Percentiles rank a stretch among this genome's conserved stretches.
These are phyloP conservation scores for Dendrocincla fuliginosa DNA, from an alignment of 2,797 vertebrate genomes.

Conservation along the genomic window DNA sequence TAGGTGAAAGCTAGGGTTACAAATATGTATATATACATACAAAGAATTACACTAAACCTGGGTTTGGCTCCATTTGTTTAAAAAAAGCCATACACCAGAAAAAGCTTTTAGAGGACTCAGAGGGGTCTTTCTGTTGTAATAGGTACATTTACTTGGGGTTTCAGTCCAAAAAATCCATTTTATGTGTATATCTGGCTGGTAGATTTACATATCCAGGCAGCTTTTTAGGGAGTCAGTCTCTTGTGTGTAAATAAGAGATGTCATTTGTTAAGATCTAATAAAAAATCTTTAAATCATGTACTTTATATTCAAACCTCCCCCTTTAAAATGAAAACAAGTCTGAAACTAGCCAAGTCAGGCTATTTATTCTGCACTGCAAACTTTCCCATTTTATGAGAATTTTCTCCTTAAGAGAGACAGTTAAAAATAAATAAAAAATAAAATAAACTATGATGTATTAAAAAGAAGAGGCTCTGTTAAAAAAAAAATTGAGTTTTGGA, in stretches of 20 bases:
- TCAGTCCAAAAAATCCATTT: constrained; percentile 51
- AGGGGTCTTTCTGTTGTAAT: constrained; percentile 50
- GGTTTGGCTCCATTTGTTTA: constrained; percentile 34
- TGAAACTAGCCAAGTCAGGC: constrained; percentile 3
- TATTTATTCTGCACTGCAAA: constrained; percentile 31
- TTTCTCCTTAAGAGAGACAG: neutral
- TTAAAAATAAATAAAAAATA: constrained; percentile 2
- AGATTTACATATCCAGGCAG: constrained; percentile 60
- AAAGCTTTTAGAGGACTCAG: constrained; percentile 60
- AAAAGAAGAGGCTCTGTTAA: neutral
- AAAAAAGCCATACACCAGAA: constrained; percentile 38
- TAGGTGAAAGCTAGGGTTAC: neutral
- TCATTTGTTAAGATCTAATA: constrained; percentile 62
- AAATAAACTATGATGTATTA: neutral
- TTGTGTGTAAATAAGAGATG: constrained; percentile 60
- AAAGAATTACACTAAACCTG: constrained; percentile 38
- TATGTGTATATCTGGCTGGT: constrained; percentile 30
- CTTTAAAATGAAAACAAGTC: constrained; percentile 42
- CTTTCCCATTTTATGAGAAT: neutral
- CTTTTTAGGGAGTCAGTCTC: constrained; percentile 57
- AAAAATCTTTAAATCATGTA: constrained; percentile 57
- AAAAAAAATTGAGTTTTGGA: neutral
- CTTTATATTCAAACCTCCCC: constrained; percentile 47
- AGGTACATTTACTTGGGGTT: constrained; percentile 57
- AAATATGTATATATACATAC: neutral